These are phyloP conservation scores for Alces alces DNA, from an alignment of 2,113 vertebrate genomes.

Conservation along the genomic window DNA sequence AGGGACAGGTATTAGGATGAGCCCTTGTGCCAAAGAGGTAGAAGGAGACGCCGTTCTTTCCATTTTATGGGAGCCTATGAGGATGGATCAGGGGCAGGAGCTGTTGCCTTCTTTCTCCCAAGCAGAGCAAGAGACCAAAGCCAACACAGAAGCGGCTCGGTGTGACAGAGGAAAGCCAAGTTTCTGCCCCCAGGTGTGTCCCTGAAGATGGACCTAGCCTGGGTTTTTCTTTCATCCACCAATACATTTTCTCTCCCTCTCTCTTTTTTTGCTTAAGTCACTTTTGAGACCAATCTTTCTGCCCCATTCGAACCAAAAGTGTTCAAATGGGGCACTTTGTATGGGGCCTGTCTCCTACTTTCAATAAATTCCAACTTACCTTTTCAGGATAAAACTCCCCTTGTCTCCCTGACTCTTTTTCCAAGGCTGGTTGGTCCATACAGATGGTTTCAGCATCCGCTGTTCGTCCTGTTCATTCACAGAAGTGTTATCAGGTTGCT, in stretches of 20 bases:
- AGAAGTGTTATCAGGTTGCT: rapidly evolving
- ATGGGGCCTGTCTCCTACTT: neutral
- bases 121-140: neutral
- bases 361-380: neutral
- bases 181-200: rapidly evolving
- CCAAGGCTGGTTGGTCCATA: neutral
- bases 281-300: neutral
- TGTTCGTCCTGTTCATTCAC: neutral
- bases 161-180: rapidly evolving
- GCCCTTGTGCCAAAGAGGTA: neutral
- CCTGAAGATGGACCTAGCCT: rapidly evolving
- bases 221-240: neutral
- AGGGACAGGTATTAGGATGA: too few relatives aligned
- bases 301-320: neutral
- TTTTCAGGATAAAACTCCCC: neutral
- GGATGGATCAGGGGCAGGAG: neutral
- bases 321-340: neutral
- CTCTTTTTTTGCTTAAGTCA: neutral
- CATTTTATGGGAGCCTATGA: neutral
- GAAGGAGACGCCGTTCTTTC: rapidly evolving
- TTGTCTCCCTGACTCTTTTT: neutral
- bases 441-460: neutral
- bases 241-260: neutral
- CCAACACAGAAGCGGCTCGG: neutral
- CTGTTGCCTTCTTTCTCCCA: neutral